phyloP scores from a whole-genome alignment of 2,113 vertebrate genomes.

The Phyllostomus discolor region DNA sequence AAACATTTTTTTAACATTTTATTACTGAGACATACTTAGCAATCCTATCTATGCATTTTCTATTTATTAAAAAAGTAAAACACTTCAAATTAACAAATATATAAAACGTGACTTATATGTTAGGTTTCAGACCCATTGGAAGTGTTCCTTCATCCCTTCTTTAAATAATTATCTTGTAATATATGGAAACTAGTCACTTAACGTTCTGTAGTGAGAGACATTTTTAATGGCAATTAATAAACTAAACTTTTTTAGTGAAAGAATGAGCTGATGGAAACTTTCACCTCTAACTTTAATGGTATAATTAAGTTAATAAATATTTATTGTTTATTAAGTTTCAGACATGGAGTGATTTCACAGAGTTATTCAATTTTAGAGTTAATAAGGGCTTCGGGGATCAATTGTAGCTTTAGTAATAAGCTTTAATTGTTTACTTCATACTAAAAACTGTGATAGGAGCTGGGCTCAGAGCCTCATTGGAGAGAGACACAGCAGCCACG shows the following conservation, averaged over 20 bases:
- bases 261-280: neutral
- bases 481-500: neutral
- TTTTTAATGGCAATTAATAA: neutral
- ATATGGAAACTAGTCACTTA: neutral
- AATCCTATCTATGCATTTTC: neutral
- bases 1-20: constrained; percentile 33
- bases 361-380: neutral
- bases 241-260: neutral
- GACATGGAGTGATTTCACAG: neutral
- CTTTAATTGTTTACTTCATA: neutral
- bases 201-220: neutral
- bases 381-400: neutral
- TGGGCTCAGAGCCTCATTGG: neutral
- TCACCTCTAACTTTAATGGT: neutral
- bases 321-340: constrained; percentile 1
- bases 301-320: neutral
- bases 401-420: neutral
- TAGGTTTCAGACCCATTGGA: neutral
- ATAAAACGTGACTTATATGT: neutral
- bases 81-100: neutral
- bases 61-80: neutral
- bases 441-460: neutral
- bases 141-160: neutral
- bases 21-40: neutral
- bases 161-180: neutral